Evolutionary conservation across 2,113 vertebrate species (phyloP), one percentile per base, ranked within the genome.

Genomic region (Motacilla alba): DNA sequence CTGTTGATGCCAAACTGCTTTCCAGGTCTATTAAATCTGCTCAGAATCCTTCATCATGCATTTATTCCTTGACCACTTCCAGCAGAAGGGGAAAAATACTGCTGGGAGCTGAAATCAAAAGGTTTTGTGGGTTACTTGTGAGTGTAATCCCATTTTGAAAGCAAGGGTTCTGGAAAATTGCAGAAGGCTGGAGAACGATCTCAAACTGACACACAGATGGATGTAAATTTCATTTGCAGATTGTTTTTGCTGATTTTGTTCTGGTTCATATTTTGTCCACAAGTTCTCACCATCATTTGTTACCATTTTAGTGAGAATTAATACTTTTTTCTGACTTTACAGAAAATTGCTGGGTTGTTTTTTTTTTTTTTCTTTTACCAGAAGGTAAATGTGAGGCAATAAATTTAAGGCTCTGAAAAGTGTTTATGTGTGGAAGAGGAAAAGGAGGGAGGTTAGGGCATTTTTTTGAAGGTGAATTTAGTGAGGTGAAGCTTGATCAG

Each of bases 341-440:
- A 89, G 43, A 81, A 92, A 77, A 58, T 47, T 78, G 14, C 9
- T 50, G 18, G 0, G 26, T 53, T 88, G 24, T 4, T 23, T 70
- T 37, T 49, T 23, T 70, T 37, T 49, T 90, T 76, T 91, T 53
- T 31, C 49, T 56, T 87, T 66, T 75, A 75, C 23, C 23, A 67
- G 81, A 63, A 81, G 23, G 39, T 70, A 77, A 77, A 87, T 59
- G 30, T 28, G 8, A 82, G 15, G 68, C 66, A 93, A 84, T 93
- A 91, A 84, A 96, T 92, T 66, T 55, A 63, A 81, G 62, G 43
- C 68, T 83, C 52, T 95, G 68, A 56, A 69, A 85, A 88, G 63
- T 60, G 26, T 87, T 96, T 82, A 79, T 66, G 27, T 68, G 59
- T 46, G 44, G 62, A 74, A 59, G 24, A 90, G 63, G 58, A 88